A percentile compares a stretch with the other conserved stretches of the same genome.
These are phyloP conservation scores for Bubalus kerabau DNA, from an alignment of 2,113 vertebrate genomes.

Conservation along the genomic window DNA sequence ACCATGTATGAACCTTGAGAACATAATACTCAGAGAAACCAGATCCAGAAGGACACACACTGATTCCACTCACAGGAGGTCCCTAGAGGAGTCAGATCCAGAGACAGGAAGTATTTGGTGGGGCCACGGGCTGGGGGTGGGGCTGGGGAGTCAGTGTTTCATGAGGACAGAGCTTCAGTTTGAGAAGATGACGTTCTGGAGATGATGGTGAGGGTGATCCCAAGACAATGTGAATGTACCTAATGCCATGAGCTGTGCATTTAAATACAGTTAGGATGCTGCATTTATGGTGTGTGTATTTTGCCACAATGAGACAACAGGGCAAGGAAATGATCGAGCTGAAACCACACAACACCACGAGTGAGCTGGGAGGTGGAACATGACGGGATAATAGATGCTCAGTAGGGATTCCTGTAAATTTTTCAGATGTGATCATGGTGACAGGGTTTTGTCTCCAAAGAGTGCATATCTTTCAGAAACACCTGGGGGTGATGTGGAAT, in stretches of 20 bases:
- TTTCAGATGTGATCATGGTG: not conserved
- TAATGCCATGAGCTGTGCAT: not conserved
- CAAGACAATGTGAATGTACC: accelerated
- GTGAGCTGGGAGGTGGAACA: not conserved
- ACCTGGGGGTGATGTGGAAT: not conserved
- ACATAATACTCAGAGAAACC: not conserved
- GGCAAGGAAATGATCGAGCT: not conserved
- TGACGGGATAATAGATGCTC: not conserved
- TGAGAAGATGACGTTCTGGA: not conserved
- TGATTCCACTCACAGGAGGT: not conserved
- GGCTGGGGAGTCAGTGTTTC: not conserved
- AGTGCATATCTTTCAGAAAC: not conserved
- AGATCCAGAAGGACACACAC: not conserved
- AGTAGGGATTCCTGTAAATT: no score
- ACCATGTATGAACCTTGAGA: not conserved
- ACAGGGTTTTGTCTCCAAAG: not conserved
- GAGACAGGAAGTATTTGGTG: not conserved
- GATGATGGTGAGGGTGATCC: not conserved
- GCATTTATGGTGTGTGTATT: not conserved
- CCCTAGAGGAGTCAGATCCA: not conserved
- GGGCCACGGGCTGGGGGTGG: no score
- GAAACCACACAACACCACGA: not conserved
- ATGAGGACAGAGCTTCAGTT: not conserved
- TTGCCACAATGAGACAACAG: not conserved
- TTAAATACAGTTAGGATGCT: not conserved